phyloP scores from a whole-genome alignment of 2,797 vertebrate species.

The Rhinogobio ventralis region DNA sequence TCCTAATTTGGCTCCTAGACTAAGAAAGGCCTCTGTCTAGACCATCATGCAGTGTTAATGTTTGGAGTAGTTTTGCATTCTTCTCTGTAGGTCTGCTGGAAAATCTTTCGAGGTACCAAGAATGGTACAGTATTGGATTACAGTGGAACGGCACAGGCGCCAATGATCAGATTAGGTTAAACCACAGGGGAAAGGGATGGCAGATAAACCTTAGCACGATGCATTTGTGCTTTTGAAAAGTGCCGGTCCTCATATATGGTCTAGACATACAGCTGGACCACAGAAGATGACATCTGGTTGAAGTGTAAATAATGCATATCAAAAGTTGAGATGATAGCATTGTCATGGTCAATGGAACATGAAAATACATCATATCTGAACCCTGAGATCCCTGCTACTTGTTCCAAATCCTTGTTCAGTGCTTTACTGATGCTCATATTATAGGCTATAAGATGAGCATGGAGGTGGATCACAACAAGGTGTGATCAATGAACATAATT shows the following conservation, averaged over 20 bases:
- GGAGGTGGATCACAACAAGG: not conserved
- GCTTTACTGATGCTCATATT: not conserved
- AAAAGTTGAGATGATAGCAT: not conserved
- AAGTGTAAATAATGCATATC: constrained; percentile 8
- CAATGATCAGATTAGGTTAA: constrained; percentile 58
- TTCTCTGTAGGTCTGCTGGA: constrained; percentile 47
- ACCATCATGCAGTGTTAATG: constrained; percentile 30
- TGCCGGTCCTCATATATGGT: not conserved
- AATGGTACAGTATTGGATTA: constrained; percentile 65
- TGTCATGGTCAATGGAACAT: not conserved
- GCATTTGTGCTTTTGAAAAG: constrained; percentile 50
- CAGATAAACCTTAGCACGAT: constrained; percentile 52
- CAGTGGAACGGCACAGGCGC: constrained; percentile 65
- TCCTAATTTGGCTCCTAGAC: constrained; percentile 19
- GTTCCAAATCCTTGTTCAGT: not conserved
- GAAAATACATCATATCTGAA: constrained; percentile 1
- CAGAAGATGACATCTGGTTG: not conserved
- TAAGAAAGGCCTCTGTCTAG: not conserved
- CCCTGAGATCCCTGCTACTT: not conserved
- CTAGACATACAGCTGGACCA: constrained; percentile 14
- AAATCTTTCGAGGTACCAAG: constrained; percentile 56
- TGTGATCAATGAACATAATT: not conserved
- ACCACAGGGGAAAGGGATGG: constrained; percentile 53
- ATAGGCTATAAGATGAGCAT: not conserved
- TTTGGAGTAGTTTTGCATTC: constrained; percentile 42